Percentiles rank a stretch among this genome's conserved stretches.
Conservation (phyloP, 2,797 vertebrate genomes). For the Vespertilio murinus region DNA sequence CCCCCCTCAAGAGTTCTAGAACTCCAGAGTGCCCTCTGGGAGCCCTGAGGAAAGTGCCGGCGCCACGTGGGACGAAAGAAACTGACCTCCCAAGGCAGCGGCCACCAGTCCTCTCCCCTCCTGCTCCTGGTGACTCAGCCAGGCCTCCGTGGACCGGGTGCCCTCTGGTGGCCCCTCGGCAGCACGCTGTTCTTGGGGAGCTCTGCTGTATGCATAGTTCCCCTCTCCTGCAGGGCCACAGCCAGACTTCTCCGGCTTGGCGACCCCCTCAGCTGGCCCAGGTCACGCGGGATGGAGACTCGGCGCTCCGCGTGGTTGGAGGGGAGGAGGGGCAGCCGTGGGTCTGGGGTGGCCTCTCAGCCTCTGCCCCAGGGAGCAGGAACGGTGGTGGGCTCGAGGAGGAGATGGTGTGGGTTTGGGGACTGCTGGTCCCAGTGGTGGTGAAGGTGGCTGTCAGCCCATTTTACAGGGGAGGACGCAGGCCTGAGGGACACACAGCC, state of each 20-base stretch:
- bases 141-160: not conserved
- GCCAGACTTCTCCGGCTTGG: not conserved
- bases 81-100: not conserved
- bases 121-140: not conserved
- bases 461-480: not conserved
- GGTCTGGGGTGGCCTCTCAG: not conserved
- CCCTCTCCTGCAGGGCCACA: not conserved
- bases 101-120: not conserved
- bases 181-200: not conserved
- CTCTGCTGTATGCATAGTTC: accelerated
- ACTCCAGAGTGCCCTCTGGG: accelerated
- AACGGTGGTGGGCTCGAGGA: not conserved
- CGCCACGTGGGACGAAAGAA: not conserved
- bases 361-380: not conserved
- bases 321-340: not conserved
- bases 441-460: not conserved
- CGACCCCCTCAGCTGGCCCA: not conserved
- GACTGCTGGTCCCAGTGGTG: not conserved
- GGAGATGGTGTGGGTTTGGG: not conserved
- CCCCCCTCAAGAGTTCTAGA: accelerated
- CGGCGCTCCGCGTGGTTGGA: not conserved
- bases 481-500: not conserved
- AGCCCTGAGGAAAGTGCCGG: not conserved
- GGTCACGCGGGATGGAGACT: accelerated
- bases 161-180: conserved; percentile 59